Evolutionary conservation across 1,140 invertebrate species (phyloP).

Genomic region (Drosophila prosaltans): DNA sequence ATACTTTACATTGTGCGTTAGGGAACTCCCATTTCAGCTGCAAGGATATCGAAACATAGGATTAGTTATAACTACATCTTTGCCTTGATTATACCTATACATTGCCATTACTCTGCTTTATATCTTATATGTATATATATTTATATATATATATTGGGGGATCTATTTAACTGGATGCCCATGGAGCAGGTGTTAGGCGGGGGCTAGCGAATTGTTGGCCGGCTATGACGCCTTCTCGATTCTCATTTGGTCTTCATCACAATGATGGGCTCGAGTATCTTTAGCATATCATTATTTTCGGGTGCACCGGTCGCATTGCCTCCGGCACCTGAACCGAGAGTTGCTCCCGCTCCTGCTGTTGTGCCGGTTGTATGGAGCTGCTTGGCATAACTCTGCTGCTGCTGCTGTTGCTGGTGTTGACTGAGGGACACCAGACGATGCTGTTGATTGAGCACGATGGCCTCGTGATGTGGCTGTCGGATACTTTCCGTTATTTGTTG

Average conservation of each 20-base stretch:
- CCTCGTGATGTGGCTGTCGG: constrained; percentile 67
- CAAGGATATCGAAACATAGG: not conserved
- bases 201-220: constrained; percentile 35
- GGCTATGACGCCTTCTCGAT: constrained; percentile 55
- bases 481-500: constrained; percentile 55
- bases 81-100: constrained; percentile 6
- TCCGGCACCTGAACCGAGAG: constrained; percentile 24
- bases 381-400: constrained; percentile 57
- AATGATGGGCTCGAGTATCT: constrained; percentile 83
- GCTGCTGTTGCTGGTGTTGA: constrained; percentile 56
- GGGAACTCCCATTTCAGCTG: not conserved
- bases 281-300: constrained; percentile 81
- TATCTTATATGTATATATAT: not conserved
- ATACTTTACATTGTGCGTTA: constrained; percentile 11
- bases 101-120: not conserved
- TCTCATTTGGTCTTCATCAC: constrained; percentile 83
- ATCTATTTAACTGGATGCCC: constrained; percentile 8
- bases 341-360: constrained; percentile 23
- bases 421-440: constrained; percentile 51
- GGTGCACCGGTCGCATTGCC: constrained; percentile 45
- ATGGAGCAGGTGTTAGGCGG: constrained; percentile 6
- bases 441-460: constrained; percentile 67
- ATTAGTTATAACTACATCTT: constrained; percentile 8
- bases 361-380: constrained; percentile 26
- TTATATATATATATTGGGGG: not conserved